These are phyloP conservation scores for Sceliomorpha sp. DNA, from an alignment of 2,888 invertebrate genomes.

Conservation along the genomic window DNA sequence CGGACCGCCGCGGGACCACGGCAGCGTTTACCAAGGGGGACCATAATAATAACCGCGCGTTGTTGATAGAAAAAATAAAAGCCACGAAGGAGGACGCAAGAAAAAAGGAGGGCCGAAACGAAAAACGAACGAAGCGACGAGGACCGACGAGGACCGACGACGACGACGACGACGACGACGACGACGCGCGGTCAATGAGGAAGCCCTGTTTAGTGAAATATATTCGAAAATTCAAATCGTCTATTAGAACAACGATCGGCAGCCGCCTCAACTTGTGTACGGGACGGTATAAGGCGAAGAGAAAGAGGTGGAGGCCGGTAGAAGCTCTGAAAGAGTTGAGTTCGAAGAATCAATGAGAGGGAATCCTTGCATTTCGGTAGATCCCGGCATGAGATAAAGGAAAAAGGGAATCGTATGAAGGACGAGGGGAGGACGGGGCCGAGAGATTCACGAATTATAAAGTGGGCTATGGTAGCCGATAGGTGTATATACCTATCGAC, in stretches of 20 bases:
- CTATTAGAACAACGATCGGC: slow-evolving; percentile 68
- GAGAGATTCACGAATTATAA: slow-evolving; percentile 69
- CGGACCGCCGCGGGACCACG: slow-evolving; percentile 52
- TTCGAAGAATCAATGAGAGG: slow-evolving; percentile 49
- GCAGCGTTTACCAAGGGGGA: slow-evolving; percentile 61
- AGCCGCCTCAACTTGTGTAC: slow-evolving; percentile 62
- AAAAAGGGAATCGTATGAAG: slow-evolving; percentile 53
- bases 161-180: too few species aligned
- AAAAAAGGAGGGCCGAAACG: slow-evolving; percentile 41
- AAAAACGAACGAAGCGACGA: slow-evolving; percentile 58
- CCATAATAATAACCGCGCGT: slow-evolving; percentile 51
- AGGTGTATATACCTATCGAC: slow-evolving; percentile 51
- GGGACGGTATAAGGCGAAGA: slow-evolving; percentile 57
- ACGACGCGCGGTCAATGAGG: slow-evolving; percentile 42
- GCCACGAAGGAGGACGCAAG: slow-evolving; percentile 29
- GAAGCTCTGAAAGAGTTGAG: slow-evolving; percentile 42
- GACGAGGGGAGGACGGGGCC: slow-evolving; percentile 44
- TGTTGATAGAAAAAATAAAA: slow-evolving; percentile 22
- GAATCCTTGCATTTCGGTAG: slow-evolving; percentile 60
- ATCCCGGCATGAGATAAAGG: slow-evolving; percentile 71
- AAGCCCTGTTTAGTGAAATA: slow-evolving; percentile 59
- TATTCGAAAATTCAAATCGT: slow-evolving; percentile 76
- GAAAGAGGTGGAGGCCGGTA: slow-evolving; percentile 42
- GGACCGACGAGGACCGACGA: too few species aligned
- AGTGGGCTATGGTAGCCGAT: slow-evolving; percentile 67